phyloP scores from a whole-genome alignment of 2,888 invertebrate genomes.

The Tetramorium bicarinatum region DNA sequence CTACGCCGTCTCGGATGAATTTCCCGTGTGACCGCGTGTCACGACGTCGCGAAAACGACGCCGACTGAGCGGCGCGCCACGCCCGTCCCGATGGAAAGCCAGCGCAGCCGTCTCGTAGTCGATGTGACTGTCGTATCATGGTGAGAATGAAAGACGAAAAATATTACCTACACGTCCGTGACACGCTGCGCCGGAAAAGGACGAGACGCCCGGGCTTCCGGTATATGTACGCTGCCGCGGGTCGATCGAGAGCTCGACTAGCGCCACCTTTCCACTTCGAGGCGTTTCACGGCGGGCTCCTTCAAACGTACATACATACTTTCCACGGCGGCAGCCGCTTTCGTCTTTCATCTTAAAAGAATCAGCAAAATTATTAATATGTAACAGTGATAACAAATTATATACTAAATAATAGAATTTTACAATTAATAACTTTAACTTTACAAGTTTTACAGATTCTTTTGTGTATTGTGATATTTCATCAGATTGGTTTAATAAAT shows the following conservation, averaged over 20 bases:
- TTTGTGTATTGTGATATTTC: neutral
- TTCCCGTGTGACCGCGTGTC: neutral
- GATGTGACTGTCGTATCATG: constrained; percentile 76
- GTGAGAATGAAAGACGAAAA: constrained; percentile 83
- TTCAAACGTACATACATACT: neutral
- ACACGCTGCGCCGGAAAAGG: constrained; percentile 83
- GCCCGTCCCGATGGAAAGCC: constrained; percentile 74
- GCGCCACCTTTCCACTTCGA: constrained; percentile 57
- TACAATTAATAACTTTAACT: neutral
- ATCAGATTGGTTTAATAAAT: neutral
- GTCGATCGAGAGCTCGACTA: constrained; percentile 55
- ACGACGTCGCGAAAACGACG: constrained; percentile 18
- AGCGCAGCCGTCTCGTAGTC: constrained; percentile 68
- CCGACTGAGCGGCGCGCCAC: constrained; percentile 47
- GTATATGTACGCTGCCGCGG: constrained; percentile 68
- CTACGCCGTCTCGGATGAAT: neutral
- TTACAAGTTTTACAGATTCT: neutral
- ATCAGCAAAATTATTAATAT: neutral
- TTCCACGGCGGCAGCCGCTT: neutral
- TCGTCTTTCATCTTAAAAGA: neutral
- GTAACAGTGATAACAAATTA: neutral
- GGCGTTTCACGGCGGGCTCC: neutral
- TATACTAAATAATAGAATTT: neutral
- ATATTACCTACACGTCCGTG: constrained; percentile 82
- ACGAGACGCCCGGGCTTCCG: constrained; percentile 70